These are phyloP conservation scores for Bedellia somnulentella DNA, from an alignment of 2,888 invertebrate species.

Conservation along the genomic window DNA sequence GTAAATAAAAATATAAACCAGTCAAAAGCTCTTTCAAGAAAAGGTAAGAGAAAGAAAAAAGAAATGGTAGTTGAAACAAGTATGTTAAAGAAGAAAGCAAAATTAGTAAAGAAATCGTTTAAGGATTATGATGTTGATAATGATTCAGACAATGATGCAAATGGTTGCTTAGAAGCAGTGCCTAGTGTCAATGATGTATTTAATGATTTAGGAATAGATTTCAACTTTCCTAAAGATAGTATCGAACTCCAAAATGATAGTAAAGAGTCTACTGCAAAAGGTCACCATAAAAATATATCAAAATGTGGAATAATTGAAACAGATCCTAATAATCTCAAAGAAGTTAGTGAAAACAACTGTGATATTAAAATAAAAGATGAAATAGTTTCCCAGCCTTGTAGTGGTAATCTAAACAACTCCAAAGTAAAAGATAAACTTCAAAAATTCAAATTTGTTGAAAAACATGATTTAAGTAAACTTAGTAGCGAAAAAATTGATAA, in stretches of 20 bases:
- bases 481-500: conserved; percentile 5
- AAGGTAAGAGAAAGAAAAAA: conserved; percentile 32
- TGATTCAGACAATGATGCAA: conserved; percentile 14
- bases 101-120: conserved; percentile 11
- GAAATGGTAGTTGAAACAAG: conserved; percentile 22
- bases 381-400: too few species aligned
- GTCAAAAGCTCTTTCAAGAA: conserved; percentile 9
- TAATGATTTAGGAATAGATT: conserved; percentile 31
- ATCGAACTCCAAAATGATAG: neutral
- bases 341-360: too few species aligned
- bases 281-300: too few species aligned
- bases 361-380: too few species aligned
- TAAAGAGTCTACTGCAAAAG: too few species aligned
- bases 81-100: conserved; percentile 9
- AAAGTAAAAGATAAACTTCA: neutral
- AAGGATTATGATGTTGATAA: conserved; percentile 9
- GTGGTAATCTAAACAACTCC: neutral
- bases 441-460: neutral
- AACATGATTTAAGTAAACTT: conserved; percentile 3
- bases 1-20: conserved; percentile 28
- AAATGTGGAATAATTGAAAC: too few species aligned
- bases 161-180: conserved; percentile 31
- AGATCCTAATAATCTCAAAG: too few species aligned
- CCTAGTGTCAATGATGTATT: conserved; percentile 51
- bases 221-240: conserved; percentile 13